Evolutionary conservation across 2,888 invertebrate genomes (phyloP).

Genomic region (Parasteatoda lunata): DNA sequence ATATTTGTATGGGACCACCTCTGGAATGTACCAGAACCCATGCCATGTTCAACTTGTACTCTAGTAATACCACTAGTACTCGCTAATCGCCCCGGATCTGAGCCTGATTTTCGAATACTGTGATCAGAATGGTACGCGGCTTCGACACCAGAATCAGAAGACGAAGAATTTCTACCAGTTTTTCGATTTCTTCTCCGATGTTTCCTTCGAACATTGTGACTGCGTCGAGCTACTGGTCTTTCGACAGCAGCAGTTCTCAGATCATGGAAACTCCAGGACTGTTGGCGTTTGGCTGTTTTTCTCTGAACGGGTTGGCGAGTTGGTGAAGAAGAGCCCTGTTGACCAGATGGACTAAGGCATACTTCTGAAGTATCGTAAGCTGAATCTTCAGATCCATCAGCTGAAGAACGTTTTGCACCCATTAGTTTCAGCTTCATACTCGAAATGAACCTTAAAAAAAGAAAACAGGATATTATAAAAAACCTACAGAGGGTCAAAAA

Average conservation of each 20-base stretch:
- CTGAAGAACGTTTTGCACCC: slow-evolving; percentile 57
- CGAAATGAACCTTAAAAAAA: slow-evolving; percentile 44
- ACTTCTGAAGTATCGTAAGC: slow-evolving; percentile 68
- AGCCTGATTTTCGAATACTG: slow-evolving; percentile 36
- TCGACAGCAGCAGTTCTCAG: slow-evolving; percentile 47
- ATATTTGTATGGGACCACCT: slow-evolving; percentile 67
- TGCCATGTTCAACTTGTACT: slow-evolving; percentile 45
- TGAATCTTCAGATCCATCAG: slow-evolving; percentile 63
- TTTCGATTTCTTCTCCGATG: slow-evolving; percentile 23
- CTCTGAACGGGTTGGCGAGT: slow-evolving; percentile 15
- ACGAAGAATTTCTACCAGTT: slow-evolving; percentile 31
- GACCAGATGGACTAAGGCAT: slow-evolving; percentile 64
- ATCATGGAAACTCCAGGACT: slow-evolving; percentile 68
- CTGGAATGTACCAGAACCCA: slow-evolving; percentile 42
- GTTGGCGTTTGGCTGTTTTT: slow-evolving; percentile 46
- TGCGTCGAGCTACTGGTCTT: slow-evolving; percentile 29
- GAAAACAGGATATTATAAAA: no score
- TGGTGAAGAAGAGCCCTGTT: slow-evolving; percentile 20
- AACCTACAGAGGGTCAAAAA: no score
- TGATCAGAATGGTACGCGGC: slow-evolving; percentile 66
- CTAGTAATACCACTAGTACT: slow-evolving; percentile 19
- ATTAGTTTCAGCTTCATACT: slow-evolving; percentile 51
- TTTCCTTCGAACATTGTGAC: slow-evolving; percentile 22
- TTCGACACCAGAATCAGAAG: slow-evolving; percentile 68
- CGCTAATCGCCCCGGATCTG: slow-evolving; percentile 39